Conservation (phyloP, 2,113 vertebrate genomes). For the Crotophaga sulcirostris region DNA sequence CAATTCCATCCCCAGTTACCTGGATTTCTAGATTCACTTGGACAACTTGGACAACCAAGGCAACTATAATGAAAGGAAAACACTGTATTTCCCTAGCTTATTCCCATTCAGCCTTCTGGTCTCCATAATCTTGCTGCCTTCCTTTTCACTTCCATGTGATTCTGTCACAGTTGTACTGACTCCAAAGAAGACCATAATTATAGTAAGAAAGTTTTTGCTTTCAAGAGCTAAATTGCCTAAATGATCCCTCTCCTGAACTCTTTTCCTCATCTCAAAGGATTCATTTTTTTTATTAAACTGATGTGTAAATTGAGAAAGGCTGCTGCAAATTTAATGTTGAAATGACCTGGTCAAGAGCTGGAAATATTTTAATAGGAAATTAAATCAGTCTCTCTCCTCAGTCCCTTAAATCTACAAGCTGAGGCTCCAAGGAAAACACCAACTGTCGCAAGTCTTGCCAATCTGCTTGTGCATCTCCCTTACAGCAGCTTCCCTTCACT, state of each 20-base stretch:
- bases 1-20: background rate
- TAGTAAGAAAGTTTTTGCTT: background rate
- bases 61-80: background rate
- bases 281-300: background rate
- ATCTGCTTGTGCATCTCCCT: constrained; percentile 29
- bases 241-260: background rate
- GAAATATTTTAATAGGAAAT: constrained; percentile 6
- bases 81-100: accelerated
- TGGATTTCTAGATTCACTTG: background rate
- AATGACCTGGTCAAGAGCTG: background rate
- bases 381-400: background rate
- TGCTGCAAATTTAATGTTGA: background rate
- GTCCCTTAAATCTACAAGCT: background rate
- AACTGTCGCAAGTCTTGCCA: constrained; percentile 43
- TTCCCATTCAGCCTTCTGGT: background rate
- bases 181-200: background rate
- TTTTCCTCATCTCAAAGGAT: background rate
- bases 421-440: constrained; percentile 30
- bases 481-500: constrained; percentile 9
- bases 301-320: background rate
- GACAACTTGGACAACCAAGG: background rate
- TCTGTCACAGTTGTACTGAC: background rate
- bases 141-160: background rate
- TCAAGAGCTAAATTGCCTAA: background rate
- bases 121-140: background rate